Conservation (phyloP, 2,797 vertebrate species). For the Brotula barbata region DNA sequence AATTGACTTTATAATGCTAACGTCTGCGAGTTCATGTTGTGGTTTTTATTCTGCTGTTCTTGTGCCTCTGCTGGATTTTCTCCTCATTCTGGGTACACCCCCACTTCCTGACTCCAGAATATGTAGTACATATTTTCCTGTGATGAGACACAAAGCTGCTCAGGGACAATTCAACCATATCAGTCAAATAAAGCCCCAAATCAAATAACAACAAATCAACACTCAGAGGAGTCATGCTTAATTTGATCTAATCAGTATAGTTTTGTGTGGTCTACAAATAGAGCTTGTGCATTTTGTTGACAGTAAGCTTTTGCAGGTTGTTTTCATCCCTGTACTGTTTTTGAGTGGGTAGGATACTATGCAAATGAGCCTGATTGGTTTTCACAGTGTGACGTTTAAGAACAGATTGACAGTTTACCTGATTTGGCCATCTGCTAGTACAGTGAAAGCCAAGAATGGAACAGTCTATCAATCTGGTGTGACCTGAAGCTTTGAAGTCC, state of each 20-base stretch:
- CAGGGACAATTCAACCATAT: constrained; percentile 4
- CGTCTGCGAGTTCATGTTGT: neutral
- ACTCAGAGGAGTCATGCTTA: no score
- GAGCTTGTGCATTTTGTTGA: no score
- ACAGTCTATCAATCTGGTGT: constrained; percentile 10
- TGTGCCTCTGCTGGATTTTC: constrained; percentile 7
- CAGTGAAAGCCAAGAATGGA: neutral
- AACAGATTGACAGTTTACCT: no score
- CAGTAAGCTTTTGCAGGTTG: no score
- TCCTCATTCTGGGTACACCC: constrained; percentile 22
- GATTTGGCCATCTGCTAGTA: no score
- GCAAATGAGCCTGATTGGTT: no score
- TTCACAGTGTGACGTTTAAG: no score
- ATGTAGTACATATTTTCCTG: constrained; percentile 52
- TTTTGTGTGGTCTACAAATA: no score
- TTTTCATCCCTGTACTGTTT: no score
- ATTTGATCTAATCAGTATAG: no score
- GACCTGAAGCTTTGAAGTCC: constrained; percentile 21
- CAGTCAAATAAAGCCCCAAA: constrained; percentile 8
- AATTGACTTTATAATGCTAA: neutral
- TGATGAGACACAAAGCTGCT: constrained; percentile 30
- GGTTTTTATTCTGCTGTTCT: constrained; percentile 2
- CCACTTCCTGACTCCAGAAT: constrained; percentile 55
- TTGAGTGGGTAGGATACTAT: no score
- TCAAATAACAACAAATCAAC: constrained; percentile 1